A percentile compares a stretch with the other conserved stretches of the same genome.
Evolutionary conservation across 2,113 vertebrate genomes (phyloP).

Genomic region (Elephantulus edwardii): DNA sequence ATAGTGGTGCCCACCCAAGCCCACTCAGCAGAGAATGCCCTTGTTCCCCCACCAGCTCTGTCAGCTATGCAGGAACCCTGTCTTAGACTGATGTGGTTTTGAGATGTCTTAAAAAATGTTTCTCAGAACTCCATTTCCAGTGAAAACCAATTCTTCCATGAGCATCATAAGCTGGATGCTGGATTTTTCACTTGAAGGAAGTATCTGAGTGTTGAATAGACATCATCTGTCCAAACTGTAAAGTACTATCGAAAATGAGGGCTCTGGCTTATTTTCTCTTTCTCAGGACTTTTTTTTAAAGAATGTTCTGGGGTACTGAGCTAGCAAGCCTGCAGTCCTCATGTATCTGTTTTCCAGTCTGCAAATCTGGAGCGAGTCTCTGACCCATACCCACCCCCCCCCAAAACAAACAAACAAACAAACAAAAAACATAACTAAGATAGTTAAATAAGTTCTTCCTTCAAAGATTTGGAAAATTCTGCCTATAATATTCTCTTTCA

Average conservation of each 20-base stretch:
- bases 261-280: not conserved
- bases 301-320: not conserved
- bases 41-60: not conserved
- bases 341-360: not conserved
- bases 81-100: not conserved
- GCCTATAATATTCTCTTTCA: not conserved
- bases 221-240: not conserved
- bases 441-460: not conserved
- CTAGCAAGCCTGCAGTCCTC: not conserved
- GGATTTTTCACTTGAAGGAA: not conserved
- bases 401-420: too few relatives aligned
- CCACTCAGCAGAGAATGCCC: not conserved
- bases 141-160: not conserved
- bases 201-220: not conserved
- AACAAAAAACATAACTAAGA: not conserved
- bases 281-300: not conserved
- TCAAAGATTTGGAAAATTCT: not conserved
- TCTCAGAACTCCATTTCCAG: not conserved
- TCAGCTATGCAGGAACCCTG: not conserved
- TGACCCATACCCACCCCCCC: too few relatives aligned
- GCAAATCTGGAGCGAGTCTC: not conserved
- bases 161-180: not conserved
- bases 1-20: not conserved
- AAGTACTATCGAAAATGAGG: not conserved
- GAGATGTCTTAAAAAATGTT: not conserved